Base-by-base conservation (phyloP, 2,888 invertebrate genomes). In the Caenorhabditis macrosperma region DNA sequence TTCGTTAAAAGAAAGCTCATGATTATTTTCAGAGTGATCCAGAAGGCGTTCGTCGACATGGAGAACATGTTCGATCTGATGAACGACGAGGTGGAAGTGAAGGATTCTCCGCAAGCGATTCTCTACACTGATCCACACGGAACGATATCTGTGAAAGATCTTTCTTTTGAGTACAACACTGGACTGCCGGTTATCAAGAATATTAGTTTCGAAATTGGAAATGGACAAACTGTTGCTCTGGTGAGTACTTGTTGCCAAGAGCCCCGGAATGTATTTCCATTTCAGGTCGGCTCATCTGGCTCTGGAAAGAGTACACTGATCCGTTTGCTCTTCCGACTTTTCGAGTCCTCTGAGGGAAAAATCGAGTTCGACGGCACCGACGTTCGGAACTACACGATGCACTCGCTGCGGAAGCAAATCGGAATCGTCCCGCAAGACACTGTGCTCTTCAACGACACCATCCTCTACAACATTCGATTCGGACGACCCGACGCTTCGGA, bases 21-120 rank as follows among this genome's bases (percentile, higher is more conserved):
- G 26, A 20, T 17, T 66, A 35, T 9, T 54, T 69, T 24, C 55
- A 75, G 97, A 90, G 95, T 95, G 69, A 97, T 98, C 77, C 98
- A 98, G 91, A 96, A 95, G 92, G 95, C 96, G 90, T 98, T 99
- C 90, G 94, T 98, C 20, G 98, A 99, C 90, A 98, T 98, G 98
- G 98, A 99, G 92, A 98, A 98, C 91, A 97, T 99, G 98, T 96
- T 98, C 91, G 97, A 97, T 86, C 92, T 99, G 81, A 93, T 99
- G 88, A 93, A 94, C 44, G 95, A 96, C 89, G 94, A 95, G 52
- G 94, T 94, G 66, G 97, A 98, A 92, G 94, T 89, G 2, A 85
- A 84, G 64, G 96, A 98, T 92, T 94, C 94, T 0, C 93, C 94
- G 0, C 94, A 94, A 66, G 96, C 96, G 9, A 93, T 93, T 0